Conservation (phyloP, 2,888 invertebrate genomes). For the Flexamia atlantica region DNA sequence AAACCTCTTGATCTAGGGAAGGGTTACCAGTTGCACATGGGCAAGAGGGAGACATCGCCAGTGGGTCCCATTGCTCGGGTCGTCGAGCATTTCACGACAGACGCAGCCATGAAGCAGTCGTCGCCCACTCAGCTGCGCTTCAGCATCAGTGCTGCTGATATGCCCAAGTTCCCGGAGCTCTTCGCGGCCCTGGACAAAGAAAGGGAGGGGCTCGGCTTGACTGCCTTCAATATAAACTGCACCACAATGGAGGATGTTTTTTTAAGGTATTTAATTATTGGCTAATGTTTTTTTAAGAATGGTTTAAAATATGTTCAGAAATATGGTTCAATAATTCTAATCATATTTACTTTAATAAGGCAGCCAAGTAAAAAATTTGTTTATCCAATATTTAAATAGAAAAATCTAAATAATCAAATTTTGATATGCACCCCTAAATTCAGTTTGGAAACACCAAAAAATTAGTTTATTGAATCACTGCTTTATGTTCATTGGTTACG, state of each 20-base stretch:
- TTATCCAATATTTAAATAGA: too few species aligned
- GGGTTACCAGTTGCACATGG: constrained; percentile 84
- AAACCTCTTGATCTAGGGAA: too few species aligned
- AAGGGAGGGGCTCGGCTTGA: constrained; percentile 80
- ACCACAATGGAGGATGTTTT: constrained; percentile 97
- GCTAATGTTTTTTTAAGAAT: too few species aligned
- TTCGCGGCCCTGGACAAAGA: constrained; percentile 81
- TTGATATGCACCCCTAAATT: too few species aligned
- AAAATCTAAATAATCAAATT: too few species aligned
- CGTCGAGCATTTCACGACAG: background rate
- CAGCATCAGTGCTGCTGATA: constrained; percentile 78
- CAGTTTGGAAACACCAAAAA: too few species aligned
- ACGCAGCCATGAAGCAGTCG: background rate
- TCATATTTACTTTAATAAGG: too few species aligned
- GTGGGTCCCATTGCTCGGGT: background rate
- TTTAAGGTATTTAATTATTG: constrained; percentile 82
- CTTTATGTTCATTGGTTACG: too few species aligned
- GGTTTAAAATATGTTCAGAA: too few species aligned
- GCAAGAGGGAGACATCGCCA: background rate
- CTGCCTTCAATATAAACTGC: constrained; percentile 88
- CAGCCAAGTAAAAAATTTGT: too few species aligned
- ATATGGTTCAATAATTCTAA: too few species aligned
- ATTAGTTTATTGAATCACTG: too few species aligned
- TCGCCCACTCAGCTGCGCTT: constrained; percentile 74
- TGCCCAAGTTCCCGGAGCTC: constrained; percentile 79